A percentile compares a stretch with the other conserved stretches of the same genome.
Evolutionary conservation across 2,797 vertebrate species (phyloP).

Genomic region (Catostomus latipinnis): DNA sequence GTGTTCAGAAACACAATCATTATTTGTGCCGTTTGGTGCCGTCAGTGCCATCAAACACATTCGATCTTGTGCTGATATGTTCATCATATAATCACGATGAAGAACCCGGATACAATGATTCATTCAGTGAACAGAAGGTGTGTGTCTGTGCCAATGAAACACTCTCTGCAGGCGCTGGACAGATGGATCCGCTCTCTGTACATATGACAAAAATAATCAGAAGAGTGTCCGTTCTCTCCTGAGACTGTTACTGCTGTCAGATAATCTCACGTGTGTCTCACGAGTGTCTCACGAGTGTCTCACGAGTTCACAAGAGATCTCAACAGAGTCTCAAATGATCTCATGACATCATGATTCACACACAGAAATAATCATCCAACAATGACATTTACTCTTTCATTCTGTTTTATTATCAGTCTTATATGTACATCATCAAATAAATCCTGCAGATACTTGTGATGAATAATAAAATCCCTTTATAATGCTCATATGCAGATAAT

Average conservation of each 20-base stretch:
- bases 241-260: background rate
- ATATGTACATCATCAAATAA: slow-evolving; percentile 77
- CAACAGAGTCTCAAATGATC: too few species aligned
- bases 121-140: slow-evolving; percentile 58
- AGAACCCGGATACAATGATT: slow-evolving; percentile 65
- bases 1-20: too few species aligned
- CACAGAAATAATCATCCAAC: slow-evolving; percentile 16
- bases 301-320: too few species aligned
- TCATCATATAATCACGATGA: slow-evolving; percentile 1
- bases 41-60: too few species aligned
- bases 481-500: slow-evolving; percentile 82
- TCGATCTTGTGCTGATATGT: too few species aligned
- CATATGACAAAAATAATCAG: slow-evolving; percentile 63
- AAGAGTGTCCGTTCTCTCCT: too few species aligned
- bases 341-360: too few species aligned
- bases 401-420: slow-evolving; percentile 72
- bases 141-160: slow-evolving; percentile 40
- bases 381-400: slow-evolving; percentile 76
- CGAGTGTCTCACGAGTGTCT: too few species aligned
- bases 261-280: background rate
- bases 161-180: slow-evolving; percentile 67
- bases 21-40: too few species aligned
- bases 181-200: slow-evolving; percentile 66
- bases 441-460: slow-evolving; percentile 82
- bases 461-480: slow-evolving; percentile 84